phyloP scores from a whole-genome alignment of 2,888 invertebrate genomes.

The Nymphalis c-album region DNA sequence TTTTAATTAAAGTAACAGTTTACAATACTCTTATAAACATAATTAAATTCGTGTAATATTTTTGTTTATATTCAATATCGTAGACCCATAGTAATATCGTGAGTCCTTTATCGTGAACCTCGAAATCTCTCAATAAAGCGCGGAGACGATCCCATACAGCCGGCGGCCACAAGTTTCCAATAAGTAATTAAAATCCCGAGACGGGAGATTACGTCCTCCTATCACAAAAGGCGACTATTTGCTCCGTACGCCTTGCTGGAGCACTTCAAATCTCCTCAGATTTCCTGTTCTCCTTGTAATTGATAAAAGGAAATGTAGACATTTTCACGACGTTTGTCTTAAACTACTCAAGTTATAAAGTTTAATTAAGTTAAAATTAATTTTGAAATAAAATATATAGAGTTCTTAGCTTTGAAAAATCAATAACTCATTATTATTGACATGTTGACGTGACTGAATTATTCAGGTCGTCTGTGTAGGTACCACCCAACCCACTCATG shows the following conservation, averaged over 20 bases:
- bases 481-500: no score
- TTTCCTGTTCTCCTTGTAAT: conserved; percentile 59
- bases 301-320: conserved; percentile 35
- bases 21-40: no score
- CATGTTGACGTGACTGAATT: background rate
- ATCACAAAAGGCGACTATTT: conserved; percentile 70
- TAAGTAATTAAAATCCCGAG: conserved; percentile 80
- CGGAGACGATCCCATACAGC: conserved; percentile 70
- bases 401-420: no score
- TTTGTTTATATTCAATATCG: conserved; percentile 11
- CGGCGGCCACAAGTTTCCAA: conserved; percentile 80
- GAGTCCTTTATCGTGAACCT: conserved; percentile 52
- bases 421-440: background rate
- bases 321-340: conserved; percentile 24
- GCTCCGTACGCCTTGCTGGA: conserved; percentile 57
- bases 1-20: no score
- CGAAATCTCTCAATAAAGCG: conserved; percentile 72
- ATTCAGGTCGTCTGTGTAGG: no score
- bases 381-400: background rate
- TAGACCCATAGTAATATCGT: conserved; percentile 45
- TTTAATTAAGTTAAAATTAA: background rate
- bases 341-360: conserved; percentile 1
- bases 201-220: conserved; percentile 68
- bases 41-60: no score
- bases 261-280: conserved; percentile 62